phyloP scores from a whole-genome alignment of 2,888 invertebrate genomes.

The Rhyacophila evoluta region DNA sequence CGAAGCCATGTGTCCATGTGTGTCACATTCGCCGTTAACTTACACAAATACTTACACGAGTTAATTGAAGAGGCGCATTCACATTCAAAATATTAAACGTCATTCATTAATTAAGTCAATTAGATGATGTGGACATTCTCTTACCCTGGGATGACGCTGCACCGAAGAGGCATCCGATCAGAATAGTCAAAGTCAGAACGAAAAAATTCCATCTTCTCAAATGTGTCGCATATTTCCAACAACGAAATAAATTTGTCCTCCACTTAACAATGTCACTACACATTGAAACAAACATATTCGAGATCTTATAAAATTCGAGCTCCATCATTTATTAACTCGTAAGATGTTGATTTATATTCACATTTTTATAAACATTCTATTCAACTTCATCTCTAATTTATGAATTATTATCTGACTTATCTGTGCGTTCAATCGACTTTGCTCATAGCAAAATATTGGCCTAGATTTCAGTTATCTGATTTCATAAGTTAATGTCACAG shows the following conservation, averaged over 20 bases:
- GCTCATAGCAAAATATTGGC: no score
- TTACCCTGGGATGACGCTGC: conserved; percentile 21
- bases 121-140: conserved; percentile 29
- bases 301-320: not conserved
- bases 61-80: conserved; percentile 39
- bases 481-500: no score
- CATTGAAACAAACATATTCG: not conserved
- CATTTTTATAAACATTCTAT: no score
- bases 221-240: conserved; percentile 1
- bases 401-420: no score
- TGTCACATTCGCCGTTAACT: not conserved
- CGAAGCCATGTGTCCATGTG: not conserved
- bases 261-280: not conserved
- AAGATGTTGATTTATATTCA: not conserved
- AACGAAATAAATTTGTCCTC: not conserved
- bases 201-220: conserved; percentile 20
- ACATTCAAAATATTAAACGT: conserved; percentile 41
- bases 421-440: no score
- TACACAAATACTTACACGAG: not conserved
- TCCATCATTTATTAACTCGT: not conserved
- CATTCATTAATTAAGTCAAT: conserved; percentile 52
- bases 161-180: not conserved
- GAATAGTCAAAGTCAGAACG: not conserved
- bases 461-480: no score
- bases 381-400: no score